Evolutionary conservation across 2,113 vertebrate species (phyloP).

Genomic region (Bos taurus): ARS-UCD2.0 NC_037332.1:43260001-43260500

Average conservation of each 20-base stretch:
- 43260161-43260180: neutral
- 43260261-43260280: neutral
- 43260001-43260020: neutral
- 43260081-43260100: neutral
- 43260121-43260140: neutral
- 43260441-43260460: neutral
- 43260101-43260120: neutral
- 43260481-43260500: neutral
- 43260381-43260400: neutral
- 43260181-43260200: neutral
- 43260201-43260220: constrained; percentile 6
- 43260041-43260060: neutral
- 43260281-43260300: neutral
- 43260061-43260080: neutral
- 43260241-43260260: neutral
- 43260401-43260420: neutral
- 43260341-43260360: neutral
- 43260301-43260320: neutral
- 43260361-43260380: constrained; percentile 30
- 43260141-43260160: neutral
- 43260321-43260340: neutral
- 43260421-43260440: neutral
- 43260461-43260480: neutral
- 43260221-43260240: neutral
- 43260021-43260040: neutral